Evolutionary conservation across 2,113 vertebrate species (phyloP), one percentile per base, ranked within the genome.

Genomic region (Aspidoscelis tigris): DNA sequence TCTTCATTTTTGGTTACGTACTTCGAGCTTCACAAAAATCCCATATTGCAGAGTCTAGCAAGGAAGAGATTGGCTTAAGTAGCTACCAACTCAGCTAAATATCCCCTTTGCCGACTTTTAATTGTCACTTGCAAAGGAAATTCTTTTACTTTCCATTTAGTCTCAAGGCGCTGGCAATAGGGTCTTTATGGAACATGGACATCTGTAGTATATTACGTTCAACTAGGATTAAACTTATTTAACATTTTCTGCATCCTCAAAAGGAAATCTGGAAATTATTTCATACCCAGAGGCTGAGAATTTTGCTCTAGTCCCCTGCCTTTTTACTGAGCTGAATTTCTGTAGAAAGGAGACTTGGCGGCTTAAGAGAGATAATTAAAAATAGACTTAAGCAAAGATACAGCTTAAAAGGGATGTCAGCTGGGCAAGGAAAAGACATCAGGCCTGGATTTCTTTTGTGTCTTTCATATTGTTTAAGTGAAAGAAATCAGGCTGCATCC

Each of bases 51-150:
- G 18, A n/a, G 5, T 33, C 39, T 20, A 22, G 69, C 76, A 58
- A 47, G 3, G 33, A 58, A 71, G 58, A 33, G 73, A 22, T 41
- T 61, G 58, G 58, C 39, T 71, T 58, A 65, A 43, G 12, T 43
- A 12, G 55, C 39, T 11, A 55, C 14, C 12, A 41, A 11, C 21
- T n/a, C 58, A 70, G 55, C 76, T 78, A 78, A 78, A 71, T 84
- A 61, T 21, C 68, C 22, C 22, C 39, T n/a, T 85, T 79, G 76
- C 65, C 69, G 50, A 44, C 8, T 12, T 85, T 80, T 79, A 79
- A 85, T 85, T 65, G 79, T 66, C 70, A 41, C 12, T 65, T 24
- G 64, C 78, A 64, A 50, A 44, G 39, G 6, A 77, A 64, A 82
- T 74, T 50, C 18, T 16, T 61, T 16, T 18, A 4, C 3, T 61